Evolutionary conservation across 1,140 invertebrate species (phyloP).

Genomic region (Phthorimaea operculella): DNA sequence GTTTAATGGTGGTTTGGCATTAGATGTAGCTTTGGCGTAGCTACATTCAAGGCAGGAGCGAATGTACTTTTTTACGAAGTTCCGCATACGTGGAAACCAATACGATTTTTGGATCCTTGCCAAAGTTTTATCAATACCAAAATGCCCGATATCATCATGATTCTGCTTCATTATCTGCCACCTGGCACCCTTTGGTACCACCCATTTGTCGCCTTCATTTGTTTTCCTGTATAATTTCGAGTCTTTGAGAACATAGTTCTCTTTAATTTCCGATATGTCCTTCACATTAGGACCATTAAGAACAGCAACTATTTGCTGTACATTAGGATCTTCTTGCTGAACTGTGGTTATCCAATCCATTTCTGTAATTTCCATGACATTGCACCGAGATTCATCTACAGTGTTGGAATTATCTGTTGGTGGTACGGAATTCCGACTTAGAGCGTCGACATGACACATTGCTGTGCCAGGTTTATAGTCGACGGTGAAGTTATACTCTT

Average conservation of each 20-base stretch:
- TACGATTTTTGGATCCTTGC: background rate
- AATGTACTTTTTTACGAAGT: background rate
- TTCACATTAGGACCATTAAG: background rate
- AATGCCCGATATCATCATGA: background rate
- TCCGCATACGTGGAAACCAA: background rate
- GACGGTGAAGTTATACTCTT: constrained; percentile 27
- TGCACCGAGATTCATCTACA: background rate
- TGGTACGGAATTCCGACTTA: constrained; percentile 23
- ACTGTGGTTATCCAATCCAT: background rate
- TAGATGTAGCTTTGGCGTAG: background rate
- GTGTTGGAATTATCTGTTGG: background rate
- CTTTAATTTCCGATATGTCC: background rate
- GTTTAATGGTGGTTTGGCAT: background rate
- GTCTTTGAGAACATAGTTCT: background rate
- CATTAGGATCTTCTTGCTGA: background rate
- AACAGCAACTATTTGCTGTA: background rate
- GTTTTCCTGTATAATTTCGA: background rate
- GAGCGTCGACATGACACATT: constrained; percentile 26
- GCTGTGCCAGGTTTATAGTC: constrained; percentile 22
- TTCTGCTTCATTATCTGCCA: background rate
- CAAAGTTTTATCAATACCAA: background rate
- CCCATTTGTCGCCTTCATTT: background rate
- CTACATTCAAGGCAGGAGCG: background rate
- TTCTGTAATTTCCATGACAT: background rate
- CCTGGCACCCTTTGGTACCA: background rate